A percentile compares a stretch with the other conserved stretches of the same genome.
Conservation (phyloP, 2,113 vertebrate genomes). For the Pedetes capensis region DNA sequence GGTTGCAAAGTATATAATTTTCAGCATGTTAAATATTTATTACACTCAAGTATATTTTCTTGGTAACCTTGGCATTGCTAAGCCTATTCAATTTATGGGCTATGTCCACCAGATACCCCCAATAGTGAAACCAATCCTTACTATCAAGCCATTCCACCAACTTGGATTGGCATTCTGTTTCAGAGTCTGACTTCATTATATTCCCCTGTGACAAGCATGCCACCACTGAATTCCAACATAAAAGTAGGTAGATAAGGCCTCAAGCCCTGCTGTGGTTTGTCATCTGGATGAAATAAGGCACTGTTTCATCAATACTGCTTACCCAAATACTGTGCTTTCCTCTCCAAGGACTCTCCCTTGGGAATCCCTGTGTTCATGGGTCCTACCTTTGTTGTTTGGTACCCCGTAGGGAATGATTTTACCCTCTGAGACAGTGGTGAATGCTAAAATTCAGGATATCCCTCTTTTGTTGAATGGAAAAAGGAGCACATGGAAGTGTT, state of each 20-base stretch:
- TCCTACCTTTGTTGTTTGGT: conserved; percentile 4
- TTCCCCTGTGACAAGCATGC: not conserved
- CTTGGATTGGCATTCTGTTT: not conserved
- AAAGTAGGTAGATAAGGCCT: not conserved
- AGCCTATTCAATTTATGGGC: not conserved
- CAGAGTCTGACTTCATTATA: not conserved
- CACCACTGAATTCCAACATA: not conserved
- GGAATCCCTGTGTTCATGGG: not conserved
- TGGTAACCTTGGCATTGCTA: not conserved
- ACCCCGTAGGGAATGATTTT: not conserved
- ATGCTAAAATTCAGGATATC: not conserved
- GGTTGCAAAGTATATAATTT: not conserved
- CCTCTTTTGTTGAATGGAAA: not conserved
- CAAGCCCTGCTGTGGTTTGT: not conserved
- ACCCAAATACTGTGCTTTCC: not conserved
- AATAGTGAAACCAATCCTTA: not conserved
- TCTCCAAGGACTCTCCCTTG: not conserved
- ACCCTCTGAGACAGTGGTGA: not conserved
- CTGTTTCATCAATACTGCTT: not conserved
- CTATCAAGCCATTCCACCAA: not conserved
- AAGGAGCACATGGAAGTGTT: not conserved
- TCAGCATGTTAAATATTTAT: not conserved
- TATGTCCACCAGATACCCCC: not conserved
- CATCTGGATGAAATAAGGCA: not conserved
- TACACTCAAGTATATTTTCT: not conserved